Base-by-base conservation (phyloP, 2,797 vertebrate genomes). In the Vespertilio murinus region DNA sequence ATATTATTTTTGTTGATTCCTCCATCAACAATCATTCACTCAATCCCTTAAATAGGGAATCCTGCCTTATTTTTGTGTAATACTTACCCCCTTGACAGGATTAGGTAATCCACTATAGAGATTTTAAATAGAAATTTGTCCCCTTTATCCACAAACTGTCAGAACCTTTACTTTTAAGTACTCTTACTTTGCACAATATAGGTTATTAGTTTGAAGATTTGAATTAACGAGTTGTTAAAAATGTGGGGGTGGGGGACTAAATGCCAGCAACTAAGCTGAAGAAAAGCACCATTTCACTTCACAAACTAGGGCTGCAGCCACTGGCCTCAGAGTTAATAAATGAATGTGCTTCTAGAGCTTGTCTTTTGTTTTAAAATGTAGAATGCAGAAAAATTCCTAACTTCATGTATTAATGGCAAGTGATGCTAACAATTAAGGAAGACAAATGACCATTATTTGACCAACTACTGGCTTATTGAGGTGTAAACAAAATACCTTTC, bases 401-500 rank as follows among this genome's bases (percentile, higher is more conserved):
- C 69, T 83, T 83, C 22, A 80, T 16, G 8, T 28, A 52, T 79
- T 75, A 79, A 83, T 52, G 30, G 61, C 23, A 79, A 45, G 5
- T 42, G 47, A 71, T 73, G 9, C 38, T 11, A 86, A 88, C 25
- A 88, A 33, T 30, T 80, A 89, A 85, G 69, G 54, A 89, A 88
- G 71, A 69, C 28, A 3, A 12, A 12, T 8, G 9, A 87, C 54
- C 64, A 80, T 91, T 96, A 91, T 87, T 75, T 90, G 45, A 64
- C 45, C 56, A 7, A 3, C n/a, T n/a, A 79, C 59, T 33, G 20
- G 67, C n/a, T 96, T 84, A 52, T 73, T 74, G 78, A 52, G 22
- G 13, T 95, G 5, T 38, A 73, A 95, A 93, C 22, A 73, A 92
- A 91, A 90, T 83, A 40, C 1, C 8, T 85, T 75, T 80, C 64